These are phyloP conservation scores for Calycopis cecrops DNA, from an alignment of 1,140 invertebrate species.

Conservation along the genomic window DNA sequence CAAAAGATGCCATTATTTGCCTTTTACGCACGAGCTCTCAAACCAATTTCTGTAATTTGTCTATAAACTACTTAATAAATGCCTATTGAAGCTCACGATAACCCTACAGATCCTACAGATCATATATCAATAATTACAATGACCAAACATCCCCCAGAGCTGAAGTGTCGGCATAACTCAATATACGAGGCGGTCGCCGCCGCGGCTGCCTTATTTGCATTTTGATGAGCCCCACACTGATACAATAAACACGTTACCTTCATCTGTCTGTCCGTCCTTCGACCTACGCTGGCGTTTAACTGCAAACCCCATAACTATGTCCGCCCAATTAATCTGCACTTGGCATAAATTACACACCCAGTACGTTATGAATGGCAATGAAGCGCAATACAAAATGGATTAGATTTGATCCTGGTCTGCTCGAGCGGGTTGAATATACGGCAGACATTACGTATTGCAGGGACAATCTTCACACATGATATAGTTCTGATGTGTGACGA, in stretches of 20 bases:
- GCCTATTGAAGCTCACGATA: too few species aligned
- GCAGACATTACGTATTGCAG: too few species aligned
- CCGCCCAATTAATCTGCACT: conserved; percentile 5
- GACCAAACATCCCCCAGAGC: too few species aligned
- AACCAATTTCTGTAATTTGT: too few species aligned
- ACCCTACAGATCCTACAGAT: too few species aligned
- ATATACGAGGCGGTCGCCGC: conserved; percentile 3
- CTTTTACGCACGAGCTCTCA: too few species aligned
- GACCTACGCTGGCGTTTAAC: conserved; percentile 6
- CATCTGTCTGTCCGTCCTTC: neutral
- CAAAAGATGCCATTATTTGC: too few species aligned
- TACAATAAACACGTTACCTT: conserved; percentile 8
- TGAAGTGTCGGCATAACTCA: conserved; percentile 3
- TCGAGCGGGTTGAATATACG: too few species aligned
- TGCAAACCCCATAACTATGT: conserved; percentile 3
- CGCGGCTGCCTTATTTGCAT: conserved; percentile 6
- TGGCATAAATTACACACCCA: conserved; percentile 6
- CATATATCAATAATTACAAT: too few species aligned
- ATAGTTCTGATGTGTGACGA: too few species aligned
- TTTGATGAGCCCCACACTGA: conserved; percentile 8
- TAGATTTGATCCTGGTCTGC: neutral
- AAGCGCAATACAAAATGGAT: conserved; percentile 7
- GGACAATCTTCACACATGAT: too few species aligned
- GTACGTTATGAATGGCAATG: conserved; percentile 11
- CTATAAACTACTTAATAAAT: too few species aligned